Conservation (phyloP, 35 echinoderm and acorn worm genomes). For the Apostichopus japonicus region DNA sequence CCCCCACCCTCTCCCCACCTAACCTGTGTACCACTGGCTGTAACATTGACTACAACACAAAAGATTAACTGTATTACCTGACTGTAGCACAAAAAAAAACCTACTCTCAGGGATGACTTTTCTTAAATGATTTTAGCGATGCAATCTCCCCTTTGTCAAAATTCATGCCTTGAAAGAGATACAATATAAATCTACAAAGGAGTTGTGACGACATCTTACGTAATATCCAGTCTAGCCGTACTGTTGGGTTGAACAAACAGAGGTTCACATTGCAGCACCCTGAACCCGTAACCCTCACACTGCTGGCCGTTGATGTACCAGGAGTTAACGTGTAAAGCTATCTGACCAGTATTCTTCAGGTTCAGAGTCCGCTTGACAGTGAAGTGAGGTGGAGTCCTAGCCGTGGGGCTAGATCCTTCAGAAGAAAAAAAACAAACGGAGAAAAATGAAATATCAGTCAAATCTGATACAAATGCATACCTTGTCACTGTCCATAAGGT, state of each 20-base stretch:
- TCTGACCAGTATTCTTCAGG: constrained; percentile 89
- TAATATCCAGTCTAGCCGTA: constrained; percentile 92
- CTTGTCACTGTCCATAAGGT: too few species aligned
- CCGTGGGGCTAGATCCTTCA: constrained; percentile 84
- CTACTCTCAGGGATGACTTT: too few species aligned
- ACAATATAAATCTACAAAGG: too few species aligned
- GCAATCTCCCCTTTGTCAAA: too few species aligned
- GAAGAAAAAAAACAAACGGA: constrained; percentile 8
- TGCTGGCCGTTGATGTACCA: constrained; percentile 87
- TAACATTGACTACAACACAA: too few species aligned
- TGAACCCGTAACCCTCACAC: constrained; percentile 96
- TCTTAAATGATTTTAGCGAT: too few species aligned
- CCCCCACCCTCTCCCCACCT: too few species aligned
- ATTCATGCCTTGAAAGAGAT: too few species aligned
- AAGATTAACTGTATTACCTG: too few species aligned
- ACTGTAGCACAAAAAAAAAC: too few species aligned
- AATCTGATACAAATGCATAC: background rate
- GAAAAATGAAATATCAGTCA: background rate
- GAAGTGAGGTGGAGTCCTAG: constrained; percentile 90
- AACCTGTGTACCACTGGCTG: too few species aligned
- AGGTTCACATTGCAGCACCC: constrained; percentile 84
- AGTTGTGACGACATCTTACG: constrained; percentile 65
- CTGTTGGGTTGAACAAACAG: constrained; percentile 82
- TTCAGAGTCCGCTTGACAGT: constrained; percentile 91
- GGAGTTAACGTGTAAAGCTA: constrained; percentile 78